These are phyloP conservation scores for Carcharodon carcharias DNA, from an alignment of 2,797 vertebrate genomes.

Conservation along the genomic window DNA sequence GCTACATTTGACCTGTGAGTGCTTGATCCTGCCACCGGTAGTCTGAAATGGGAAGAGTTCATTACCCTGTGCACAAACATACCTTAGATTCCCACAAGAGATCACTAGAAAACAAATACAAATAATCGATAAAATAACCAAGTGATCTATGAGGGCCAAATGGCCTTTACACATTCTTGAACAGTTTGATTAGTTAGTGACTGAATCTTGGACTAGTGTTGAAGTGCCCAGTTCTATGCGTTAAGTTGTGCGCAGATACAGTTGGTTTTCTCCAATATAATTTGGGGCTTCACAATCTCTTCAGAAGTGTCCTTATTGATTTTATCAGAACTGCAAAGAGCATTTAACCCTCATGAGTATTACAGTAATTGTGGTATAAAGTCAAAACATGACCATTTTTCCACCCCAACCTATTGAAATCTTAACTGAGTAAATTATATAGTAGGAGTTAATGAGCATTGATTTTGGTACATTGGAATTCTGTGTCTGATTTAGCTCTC, in stretches of 20 bases:
- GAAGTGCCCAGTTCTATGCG: neutral
- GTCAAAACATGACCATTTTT: neutral
- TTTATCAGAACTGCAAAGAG: neutral
- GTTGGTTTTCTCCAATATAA: neutral
- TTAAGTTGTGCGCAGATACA: neutral
- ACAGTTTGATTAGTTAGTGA: neutral
- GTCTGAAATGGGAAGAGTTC: neutral
- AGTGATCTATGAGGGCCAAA: neutral
- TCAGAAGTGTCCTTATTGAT: neutral
- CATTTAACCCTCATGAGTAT: neutral
- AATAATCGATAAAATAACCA: neutral
- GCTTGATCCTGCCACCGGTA: neutral
- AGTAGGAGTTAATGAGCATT: neutral
- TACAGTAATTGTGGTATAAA: neutral
- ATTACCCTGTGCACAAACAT: neutral
- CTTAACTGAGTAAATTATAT: neutral
- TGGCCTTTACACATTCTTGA: neutral
- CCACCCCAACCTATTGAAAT: neutral
- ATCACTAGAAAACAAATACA: neutral
- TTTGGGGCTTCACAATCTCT: neutral
- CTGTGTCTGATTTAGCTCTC: neutral
- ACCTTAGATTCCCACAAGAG: neutral
- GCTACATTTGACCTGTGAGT: neutral
- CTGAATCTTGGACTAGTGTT: neutral
- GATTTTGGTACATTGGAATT: neutral